Conservation (phyloP, 2,888 invertebrate genomes). For the Lomographa bimaculata region DNA sequence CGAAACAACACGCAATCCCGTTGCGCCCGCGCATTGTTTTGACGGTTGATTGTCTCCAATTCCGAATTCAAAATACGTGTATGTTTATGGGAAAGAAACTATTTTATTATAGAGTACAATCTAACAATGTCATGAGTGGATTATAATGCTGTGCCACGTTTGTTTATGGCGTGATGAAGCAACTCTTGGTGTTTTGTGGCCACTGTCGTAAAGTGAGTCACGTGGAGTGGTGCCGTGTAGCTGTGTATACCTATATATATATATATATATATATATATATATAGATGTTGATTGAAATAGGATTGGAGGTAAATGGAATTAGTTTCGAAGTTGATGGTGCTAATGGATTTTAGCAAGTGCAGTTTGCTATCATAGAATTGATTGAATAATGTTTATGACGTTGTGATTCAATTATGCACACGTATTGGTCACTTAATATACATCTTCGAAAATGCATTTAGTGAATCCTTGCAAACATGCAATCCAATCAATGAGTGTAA, state of each 20-base stretch:
- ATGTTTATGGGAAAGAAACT: constrained; percentile 32
- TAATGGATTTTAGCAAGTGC: no score
- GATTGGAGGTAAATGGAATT: constrained; percentile 6
- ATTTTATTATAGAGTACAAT: constrained; percentile 28
- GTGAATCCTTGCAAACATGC: no score
- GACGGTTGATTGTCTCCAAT: constrained; percentile 28
- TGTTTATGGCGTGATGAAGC: constrained; percentile 22
- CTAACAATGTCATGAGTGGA: constrained; percentile 25
- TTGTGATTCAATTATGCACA: no score
- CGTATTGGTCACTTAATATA: no score
- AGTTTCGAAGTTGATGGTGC: no score
- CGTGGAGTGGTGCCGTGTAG: constrained; percentile 13
- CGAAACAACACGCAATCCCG: constrained; percentile 27
- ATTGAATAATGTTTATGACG: no score
- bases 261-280: no score
- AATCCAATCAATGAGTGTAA: no score
- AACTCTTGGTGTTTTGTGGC: constrained; percentile 17
- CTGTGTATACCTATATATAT: neutral
- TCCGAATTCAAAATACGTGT: constrained; percentile 27
- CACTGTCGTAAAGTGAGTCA: constrained; percentile 15
- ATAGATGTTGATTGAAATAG: constrained; percentile 11
- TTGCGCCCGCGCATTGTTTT: constrained; percentile 34
- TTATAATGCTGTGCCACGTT: constrained; percentile 16
- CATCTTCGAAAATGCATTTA: no score
- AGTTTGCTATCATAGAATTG: no score